Evolutionary conservation across 2,888 invertebrate genomes (phyloP).

Genomic region (Strigamia transsilvanica): DNA sequence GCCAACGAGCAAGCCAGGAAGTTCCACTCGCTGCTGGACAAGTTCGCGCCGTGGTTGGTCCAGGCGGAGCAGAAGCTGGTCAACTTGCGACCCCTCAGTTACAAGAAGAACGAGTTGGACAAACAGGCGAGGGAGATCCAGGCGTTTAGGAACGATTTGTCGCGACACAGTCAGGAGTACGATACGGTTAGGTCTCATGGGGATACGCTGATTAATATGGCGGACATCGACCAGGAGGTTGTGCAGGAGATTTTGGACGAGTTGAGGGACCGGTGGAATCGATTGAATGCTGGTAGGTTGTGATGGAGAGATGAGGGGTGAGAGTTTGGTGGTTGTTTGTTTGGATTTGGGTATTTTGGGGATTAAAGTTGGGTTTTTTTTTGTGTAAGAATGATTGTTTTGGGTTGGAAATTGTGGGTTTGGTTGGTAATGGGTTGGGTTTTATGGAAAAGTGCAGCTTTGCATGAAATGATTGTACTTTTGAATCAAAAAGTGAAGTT

Average conservation of each 20-base stretch:
- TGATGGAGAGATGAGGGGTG: too few relatives aligned
- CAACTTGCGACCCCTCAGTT: constrained; percentile 75
- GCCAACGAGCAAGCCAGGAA: constrained; percentile 89
- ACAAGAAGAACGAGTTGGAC: constrained; percentile 86
- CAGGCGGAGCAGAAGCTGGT: constrained; percentile 86
- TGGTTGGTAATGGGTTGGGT: too few relatives aligned
- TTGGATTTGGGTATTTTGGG: too few relatives aligned
- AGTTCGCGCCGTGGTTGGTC: constrained; percentile 86
- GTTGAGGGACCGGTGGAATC: constrained; percentile 89
- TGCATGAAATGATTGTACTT: too few relatives aligned
- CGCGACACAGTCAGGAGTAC: constrained; percentile 92
- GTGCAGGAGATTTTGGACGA: constrained; percentile 82
- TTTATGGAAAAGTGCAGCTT: too few relatives aligned
- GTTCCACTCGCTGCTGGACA: constrained; percentile 83
- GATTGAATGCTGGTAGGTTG: constrained; percentile 83
- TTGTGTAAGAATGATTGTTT: too few relatives aligned
- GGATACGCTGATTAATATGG: constrained; percentile 85
- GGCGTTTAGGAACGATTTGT: constrained; percentile 87
- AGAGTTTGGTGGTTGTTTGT: too few relatives aligned
- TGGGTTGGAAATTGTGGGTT: too few relatives aligned
- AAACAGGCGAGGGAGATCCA: constrained; percentile 85
- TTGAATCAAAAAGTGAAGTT: too few relatives aligned
- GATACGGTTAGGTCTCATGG: constrained; percentile 87
- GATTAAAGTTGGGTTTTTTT: too few relatives aligned
- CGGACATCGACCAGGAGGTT: constrained; percentile 89